Base-by-base conservation (phyloP, 2,888 invertebrate genomes). In the Helobdella robusta region DNA sequence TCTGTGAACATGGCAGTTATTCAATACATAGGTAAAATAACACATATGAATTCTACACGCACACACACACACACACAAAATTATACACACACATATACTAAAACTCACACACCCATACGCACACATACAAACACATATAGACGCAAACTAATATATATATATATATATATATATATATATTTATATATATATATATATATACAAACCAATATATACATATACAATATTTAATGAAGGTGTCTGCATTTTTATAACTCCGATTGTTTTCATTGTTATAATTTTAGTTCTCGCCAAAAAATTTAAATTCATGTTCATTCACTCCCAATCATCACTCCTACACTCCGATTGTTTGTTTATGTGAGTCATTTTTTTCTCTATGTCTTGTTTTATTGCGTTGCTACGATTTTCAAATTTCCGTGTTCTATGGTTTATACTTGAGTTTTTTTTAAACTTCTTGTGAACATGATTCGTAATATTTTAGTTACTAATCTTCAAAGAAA, bases 141-240 rank as follows among this genome's bases (percentile, higher is more conserved):
- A 66, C 52, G 59, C 46, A 66, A 28, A 66, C 46, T 44, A 30
- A 66, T 58, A 66, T 44, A 67, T 54, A 59, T 44, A 59, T 40
- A 59, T 32, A 67, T 56, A 59, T 44, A 65, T 58, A 66, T 52
- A 66, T 52, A 52, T 48, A 66, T 28, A 64, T 30, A 64, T 40
- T 32, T 46, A 67, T 44, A 64, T 35, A 64, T 56, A 58, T 52
- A 67, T 65, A 62, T 30, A 65, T 65, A 62, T 30, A 65, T 63
- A 30, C 34, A 65, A 44, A 62, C 36, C 60, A 30, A 46, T 36
- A 65, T 44, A 62, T 36, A 65, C 28, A 62, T 59, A 64, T 36
- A 64, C 3, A 64, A 35, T 36, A 20, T 36, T 64, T 11, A 25
- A 61, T 61, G 28, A 15, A 48, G 2, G 6, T 30, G 28, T 3